phyloP scores from a whole-genome alignment of 1,140 invertebrate genomes.

The Plutomurus gul region DNA sequence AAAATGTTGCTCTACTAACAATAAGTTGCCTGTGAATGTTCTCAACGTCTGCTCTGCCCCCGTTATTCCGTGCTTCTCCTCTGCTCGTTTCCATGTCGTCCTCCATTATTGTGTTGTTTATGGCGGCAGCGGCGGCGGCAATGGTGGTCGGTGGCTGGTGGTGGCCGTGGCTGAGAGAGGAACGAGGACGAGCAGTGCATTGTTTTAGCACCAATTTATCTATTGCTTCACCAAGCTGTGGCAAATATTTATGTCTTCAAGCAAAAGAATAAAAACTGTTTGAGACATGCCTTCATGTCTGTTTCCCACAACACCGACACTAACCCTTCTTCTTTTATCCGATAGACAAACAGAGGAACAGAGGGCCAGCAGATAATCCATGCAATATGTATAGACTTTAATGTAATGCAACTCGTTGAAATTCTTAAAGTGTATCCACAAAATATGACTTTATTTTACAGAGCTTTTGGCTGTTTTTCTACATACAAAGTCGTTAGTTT shows the following conservation, averaged over 20 bases:
- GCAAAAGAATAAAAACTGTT: slow-evolving; percentile 7
- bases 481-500: not conserved
- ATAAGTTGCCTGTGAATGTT: too few species aligned
- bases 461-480: not conserved
- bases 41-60: too few species aligned
- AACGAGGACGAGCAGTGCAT: not conserved
- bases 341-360: too few species aligned
- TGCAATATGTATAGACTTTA: too few species aligned
- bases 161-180: not conserved
- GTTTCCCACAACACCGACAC: too few species aligned
- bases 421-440: not conserved
- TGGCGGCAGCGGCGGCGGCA: too few species aligned
- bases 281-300: too few species aligned
- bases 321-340: too few species aligned
- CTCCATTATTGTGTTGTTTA: not conserved
- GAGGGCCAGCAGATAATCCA: not conserved
- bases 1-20: too few species aligned
- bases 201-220: slow-evolving; percentile 29
- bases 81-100: too few species aligned
- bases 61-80: too few species aligned
- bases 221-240: slow-evolving; percentile 10
- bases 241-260: slow-evolving; percentile 19
- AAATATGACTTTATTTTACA: not conserved
- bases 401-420: not conserved
- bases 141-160: too few species aligned